These are phyloP conservation scores for Zoanthus sansibaricus DNA, from an alignment of 92 coral and sea anemone species.

Conservation along the genomic window DNA sequence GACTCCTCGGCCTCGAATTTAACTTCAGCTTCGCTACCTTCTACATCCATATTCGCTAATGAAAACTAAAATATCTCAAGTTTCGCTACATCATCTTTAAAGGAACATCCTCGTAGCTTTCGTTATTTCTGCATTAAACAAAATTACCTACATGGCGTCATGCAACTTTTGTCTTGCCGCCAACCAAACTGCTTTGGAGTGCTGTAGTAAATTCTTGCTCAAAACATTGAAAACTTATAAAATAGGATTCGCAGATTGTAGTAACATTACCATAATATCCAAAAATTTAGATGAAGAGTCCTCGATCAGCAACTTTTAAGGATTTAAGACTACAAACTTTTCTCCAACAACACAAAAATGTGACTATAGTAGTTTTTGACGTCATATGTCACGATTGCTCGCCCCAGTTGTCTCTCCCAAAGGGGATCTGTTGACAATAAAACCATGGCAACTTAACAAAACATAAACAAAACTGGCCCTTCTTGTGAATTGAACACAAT, in stretches of 20 bases:
- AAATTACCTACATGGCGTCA: too few relatives aligned
- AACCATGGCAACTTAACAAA: constrained; percentile 41
- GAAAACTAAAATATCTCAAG: neutral
- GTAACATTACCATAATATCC: neutral
- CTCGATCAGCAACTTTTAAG: neutral
- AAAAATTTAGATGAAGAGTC: neutral
- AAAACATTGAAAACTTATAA: neutral
- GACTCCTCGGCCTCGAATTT: neutral
- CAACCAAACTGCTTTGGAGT: neutral
- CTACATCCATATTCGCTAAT: neutral
- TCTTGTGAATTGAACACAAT: neutral
- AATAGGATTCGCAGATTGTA: neutral
- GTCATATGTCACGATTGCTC: constrained; percentile 40
- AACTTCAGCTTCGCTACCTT: neutral
- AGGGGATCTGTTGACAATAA: constrained; percentile 20
- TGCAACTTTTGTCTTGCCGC: constrained; percentile 14
- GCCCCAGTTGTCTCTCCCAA: constrained; percentile 1
- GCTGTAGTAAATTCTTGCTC: too few relatives aligned
- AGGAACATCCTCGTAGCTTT: neutral
- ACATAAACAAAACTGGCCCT: constrained; percentile 15
- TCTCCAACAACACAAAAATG: constrained; percentile 47
- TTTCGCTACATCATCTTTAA: neutral
- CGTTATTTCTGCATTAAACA: neutral
- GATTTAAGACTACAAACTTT: constrained; percentile 17
- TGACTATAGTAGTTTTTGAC: constrained; percentile 17